Base-by-base conservation (phyloP, 2,797 vertebrate species). In the Aldrovandia affinis region DNA sequence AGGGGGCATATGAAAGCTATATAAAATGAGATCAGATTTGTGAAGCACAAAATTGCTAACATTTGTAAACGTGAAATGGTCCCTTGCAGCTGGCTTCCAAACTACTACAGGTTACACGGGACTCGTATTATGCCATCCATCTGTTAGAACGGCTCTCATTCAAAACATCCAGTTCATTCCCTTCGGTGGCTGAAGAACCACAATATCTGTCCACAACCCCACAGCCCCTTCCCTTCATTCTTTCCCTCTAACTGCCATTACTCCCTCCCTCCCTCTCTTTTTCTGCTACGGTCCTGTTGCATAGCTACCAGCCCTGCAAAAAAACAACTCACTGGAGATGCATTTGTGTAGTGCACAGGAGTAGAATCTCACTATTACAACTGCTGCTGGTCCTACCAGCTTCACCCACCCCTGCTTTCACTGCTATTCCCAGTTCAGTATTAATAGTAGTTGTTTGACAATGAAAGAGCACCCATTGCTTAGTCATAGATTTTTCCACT, bases 281-380 rank as follows among this genome's bases (percentile, higher is more conserved):
- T 87, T 81, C 85, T 85, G 82, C 86, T 85, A 81, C 86, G 82
- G 79, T 81, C 83, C 81, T 88, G 89, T 88, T 88, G 89, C 89
- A 87, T 90, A 90, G 89, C 89, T 90, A 90, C 89, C 89, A 88
- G 89, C 85, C 83, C 89, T 86, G 88, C 84, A 79, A 83, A 85
- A 81, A 83, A 87, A 86, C 86, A 86, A 85, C n/a, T 86, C 87
- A 89, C 86, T 88, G 87, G 85, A 87, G 82, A 78, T 70, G 61
- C 54, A 65, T 80, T 73, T 65, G 73, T 79, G 68, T 82, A 42
- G 87, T 86, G 55, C 86, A 89, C 87, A 88, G 87, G 89, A 88
- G 87, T 86, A 87, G 84, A 36, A 20, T 36, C 15, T 70, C 68
- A 70, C n/a, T 78, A n/a, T 50, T 78, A 78, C 42, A 9, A 78